phyloP scores from a whole-genome alignment of 2,797 vertebrate genomes.

The Neostethus bicornis region DNA sequence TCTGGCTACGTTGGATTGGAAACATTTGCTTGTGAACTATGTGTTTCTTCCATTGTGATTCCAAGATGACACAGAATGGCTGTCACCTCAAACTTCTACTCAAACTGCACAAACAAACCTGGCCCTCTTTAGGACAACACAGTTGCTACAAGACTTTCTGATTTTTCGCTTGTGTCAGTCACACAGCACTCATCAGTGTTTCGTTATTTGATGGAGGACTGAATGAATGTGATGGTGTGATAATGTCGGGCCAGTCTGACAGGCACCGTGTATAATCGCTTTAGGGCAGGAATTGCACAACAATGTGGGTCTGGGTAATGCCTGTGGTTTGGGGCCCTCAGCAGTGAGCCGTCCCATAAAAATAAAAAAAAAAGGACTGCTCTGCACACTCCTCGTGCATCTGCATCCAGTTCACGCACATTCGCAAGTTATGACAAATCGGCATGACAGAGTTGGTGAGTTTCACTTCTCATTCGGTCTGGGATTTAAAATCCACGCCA shows the following conservation, averaged over 20 bases:
- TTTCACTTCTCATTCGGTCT: slow-evolving; percentile 58
- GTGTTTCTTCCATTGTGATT: slow-evolving; percentile 12
- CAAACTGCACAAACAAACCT: slow-evolving; percentile 29
- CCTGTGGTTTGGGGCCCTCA: slow-evolving; percentile 84
- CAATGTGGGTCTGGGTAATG: slow-evolving; percentile 86
- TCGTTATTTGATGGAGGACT: slow-evolving; percentile 47
- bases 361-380: slow-evolving; percentile 55
- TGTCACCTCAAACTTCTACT: slow-evolving; percentile 4
- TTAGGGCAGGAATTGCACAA: slow-evolving; percentile 86
- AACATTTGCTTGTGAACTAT: not conserved
- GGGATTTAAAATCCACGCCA: slow-evolving; percentile 22
- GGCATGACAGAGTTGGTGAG: slow-evolving; percentile 9
- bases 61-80: not conserved
- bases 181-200: slow-evolving; percentile 16
- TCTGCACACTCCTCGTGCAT: slow-evolving; percentile 56
- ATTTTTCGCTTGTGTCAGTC: slow-evolving; percentile 37
- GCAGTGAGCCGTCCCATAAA: slow-evolving; percentile 73
- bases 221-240: slow-evolving; percentile 71
- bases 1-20: not conserved
- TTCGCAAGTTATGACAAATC: not conserved
- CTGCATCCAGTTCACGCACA: slow-evolving; percentile 26
- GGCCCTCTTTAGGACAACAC: slow-evolving; percentile 11
- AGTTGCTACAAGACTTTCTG: slow-evolving; percentile 11
- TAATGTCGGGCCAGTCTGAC: slow-evolving; percentile 84
- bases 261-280: slow-evolving; percentile 86